A percentile compares a stretch with the other conserved stretches of the same genome.
Evolutionary conservation across 2,113 vertebrate species (phyloP).

Genomic region (Xenopus tropicalis): DNA sequence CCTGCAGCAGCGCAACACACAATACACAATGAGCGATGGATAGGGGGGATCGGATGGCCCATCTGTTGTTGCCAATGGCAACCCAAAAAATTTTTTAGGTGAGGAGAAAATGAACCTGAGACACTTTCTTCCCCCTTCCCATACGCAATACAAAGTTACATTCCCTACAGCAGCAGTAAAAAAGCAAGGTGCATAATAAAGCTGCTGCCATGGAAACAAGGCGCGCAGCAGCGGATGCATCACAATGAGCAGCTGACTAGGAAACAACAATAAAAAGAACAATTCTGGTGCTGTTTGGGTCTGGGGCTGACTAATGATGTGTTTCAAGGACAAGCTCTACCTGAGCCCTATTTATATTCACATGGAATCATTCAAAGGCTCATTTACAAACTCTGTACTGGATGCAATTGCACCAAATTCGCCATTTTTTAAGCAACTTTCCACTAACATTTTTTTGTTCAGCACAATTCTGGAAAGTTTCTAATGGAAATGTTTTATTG

Average conservation of each 20-base stretch:
- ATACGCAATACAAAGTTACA: background rate
- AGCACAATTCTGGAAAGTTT: too few species aligned
- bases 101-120: background rate
- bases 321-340: too few species aligned
- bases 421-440: too few species aligned
- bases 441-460: too few species aligned
- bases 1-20: background rate
- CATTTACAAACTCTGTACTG: too few species aligned
- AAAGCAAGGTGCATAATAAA: background rate
- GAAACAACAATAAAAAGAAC: too few species aligned
- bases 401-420: too few species aligned
- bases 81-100: background rate
- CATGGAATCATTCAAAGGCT: too few species aligned
- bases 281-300: background rate
- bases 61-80: background rate
- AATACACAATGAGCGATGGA: background rate
- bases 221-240: background rate
- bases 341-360: too few species aligned
- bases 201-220: background rate
- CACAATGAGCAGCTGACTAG: background rate
- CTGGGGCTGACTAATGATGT: background rate
- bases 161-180: constrained; percentile 3
- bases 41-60: background rate
- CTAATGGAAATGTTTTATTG: too few species aligned
- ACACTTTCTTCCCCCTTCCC: background rate